These are phyloP conservation scores for Chalcosyrphus nemorum DNA, from an alignment of 2,888 invertebrate genomes.

Conservation along the genomic window DNA sequence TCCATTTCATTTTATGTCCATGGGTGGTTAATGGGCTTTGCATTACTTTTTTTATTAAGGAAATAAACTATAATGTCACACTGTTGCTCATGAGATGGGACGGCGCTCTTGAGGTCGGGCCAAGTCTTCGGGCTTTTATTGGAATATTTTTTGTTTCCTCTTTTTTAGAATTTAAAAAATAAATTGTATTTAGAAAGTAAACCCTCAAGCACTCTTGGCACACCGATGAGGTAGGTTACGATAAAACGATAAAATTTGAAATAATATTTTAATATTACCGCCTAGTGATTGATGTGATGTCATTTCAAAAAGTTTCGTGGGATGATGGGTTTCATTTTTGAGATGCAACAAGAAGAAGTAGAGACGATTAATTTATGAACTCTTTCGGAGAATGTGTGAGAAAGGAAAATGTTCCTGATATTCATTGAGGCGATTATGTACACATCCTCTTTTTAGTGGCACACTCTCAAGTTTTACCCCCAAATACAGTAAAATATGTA, in stretches of 20 bases:
- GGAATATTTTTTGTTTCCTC: no score
- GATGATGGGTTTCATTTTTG: neutral
- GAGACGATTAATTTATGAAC: neutral
- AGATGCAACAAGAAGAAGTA: neutral
- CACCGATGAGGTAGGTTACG: no score
- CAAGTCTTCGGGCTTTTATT: neutral
- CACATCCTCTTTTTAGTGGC: no score
- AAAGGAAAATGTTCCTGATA: neutral
- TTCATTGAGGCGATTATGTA: neutral
- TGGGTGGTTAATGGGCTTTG: slow-evolving; percentile 43
- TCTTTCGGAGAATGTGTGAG: neutral
- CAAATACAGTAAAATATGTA: no score
- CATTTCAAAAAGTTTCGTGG: neutral
- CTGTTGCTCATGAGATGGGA: neutral
- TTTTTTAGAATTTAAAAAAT: slow-evolving; percentile 29
- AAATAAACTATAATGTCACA: slow-evolving; percentile 29
- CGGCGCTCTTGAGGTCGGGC: neutral
- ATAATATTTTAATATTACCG: neutral
- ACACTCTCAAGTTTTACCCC: no score
- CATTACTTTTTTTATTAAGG: neutral
- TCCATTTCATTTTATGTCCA: slow-evolving; percentile 54
- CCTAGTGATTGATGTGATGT: slow-evolving; percentile 19
- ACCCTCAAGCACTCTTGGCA: neutral
- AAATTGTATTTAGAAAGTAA: slow-evolving; percentile 48
- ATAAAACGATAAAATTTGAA: slow-evolving; percentile 13